Evolutionary conservation across 2,113 vertebrate species (phyloP).

Genomic region (Tonatia bakeri): DNA sequence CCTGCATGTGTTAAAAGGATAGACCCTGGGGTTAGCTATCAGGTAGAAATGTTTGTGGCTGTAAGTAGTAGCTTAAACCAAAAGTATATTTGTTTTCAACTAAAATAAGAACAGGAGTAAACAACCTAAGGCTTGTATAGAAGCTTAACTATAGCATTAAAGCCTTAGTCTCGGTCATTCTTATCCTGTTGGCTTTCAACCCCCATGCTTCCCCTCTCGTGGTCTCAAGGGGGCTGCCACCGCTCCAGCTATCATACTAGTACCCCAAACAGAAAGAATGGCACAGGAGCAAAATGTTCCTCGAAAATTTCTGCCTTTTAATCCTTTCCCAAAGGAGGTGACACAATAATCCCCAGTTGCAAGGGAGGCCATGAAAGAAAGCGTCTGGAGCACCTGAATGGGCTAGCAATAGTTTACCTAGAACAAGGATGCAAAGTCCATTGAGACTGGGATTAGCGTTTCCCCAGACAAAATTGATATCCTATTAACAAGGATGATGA

Average conservation of each 20-base stretch:
- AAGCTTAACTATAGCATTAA: neutral
- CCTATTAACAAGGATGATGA: neutral
- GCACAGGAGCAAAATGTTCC: neutral
- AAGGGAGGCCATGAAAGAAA: neutral
- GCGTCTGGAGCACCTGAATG: neutral
- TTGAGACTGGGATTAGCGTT: neutral
- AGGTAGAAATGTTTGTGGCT: neutral
- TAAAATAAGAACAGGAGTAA: neutral
- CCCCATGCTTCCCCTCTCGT: neutral
- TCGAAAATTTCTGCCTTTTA: neutral
- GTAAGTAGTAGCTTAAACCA: neutral
- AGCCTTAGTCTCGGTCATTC: neutral
- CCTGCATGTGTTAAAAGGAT: neutral
- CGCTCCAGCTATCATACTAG: neutral
- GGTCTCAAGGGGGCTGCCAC: neutral
- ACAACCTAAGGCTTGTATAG: neutral
- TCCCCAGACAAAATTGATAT: neutral
- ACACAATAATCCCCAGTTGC: neutral
- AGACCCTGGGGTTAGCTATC: neutral
- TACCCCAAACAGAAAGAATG: neutral
- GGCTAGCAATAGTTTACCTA: neutral
- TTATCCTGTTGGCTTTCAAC: neutral
- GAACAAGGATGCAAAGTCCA: neutral
- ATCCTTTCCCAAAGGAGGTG: neutral
- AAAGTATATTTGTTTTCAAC: neutral